Evolutionary conservation across 2,888 invertebrate species (phyloP).

Genomic region (Agrochola litura): DNA sequence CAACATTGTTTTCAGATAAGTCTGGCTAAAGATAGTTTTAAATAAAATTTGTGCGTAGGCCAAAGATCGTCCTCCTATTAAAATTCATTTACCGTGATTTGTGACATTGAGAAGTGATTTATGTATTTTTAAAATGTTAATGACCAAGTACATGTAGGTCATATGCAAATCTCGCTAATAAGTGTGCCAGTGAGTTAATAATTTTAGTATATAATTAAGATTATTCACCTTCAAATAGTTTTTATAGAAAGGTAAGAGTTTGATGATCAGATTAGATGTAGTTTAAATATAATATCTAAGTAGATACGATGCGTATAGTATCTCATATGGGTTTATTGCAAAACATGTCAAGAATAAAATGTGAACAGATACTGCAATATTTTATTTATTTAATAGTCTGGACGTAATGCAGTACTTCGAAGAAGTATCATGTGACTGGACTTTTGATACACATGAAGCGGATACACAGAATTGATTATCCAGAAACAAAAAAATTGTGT

Average conservation of each 20-base stretch:
- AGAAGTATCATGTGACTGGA: slow-evolving; percentile 26
- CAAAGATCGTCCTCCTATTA: slow-evolving; percentile 14
- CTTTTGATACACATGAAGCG: neutral
- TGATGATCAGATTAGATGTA: neutral
- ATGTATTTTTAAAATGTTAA: slow-evolving; percentile 47
- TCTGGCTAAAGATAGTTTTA: neutral
- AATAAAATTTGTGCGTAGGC: neutral
- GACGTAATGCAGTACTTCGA: slow-evolving; percentile 16
- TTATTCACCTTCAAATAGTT: slow-evolving; percentile 23
- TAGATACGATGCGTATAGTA: neutral
- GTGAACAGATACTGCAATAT: neutral
- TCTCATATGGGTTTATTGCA: slow-evolving; percentile 7
- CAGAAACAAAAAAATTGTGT: neutral
- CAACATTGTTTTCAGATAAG: neutral
- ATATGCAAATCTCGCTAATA: slow-evolving; percentile 45
- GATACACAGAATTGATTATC: accelerated
- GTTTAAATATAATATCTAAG: neutral
- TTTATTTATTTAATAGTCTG: slow-evolving; percentile 9
- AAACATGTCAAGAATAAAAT: slow-evolving; percentile 16
- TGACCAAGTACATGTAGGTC: slow-evolving; percentile 43
- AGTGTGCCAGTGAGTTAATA: slow-evolving; percentile 53
- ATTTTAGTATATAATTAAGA: slow-evolving; percentile 43
- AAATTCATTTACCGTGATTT: slow-evolving; percentile 31
- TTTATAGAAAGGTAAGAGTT: slow-evolving; percentile 31
- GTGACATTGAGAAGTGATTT: slow-evolving; percentile 56